Evolutionary conservation across 2,888 invertebrate genomes (phyloP).

Genomic region (Xestoiulus laeticollis): DNA sequence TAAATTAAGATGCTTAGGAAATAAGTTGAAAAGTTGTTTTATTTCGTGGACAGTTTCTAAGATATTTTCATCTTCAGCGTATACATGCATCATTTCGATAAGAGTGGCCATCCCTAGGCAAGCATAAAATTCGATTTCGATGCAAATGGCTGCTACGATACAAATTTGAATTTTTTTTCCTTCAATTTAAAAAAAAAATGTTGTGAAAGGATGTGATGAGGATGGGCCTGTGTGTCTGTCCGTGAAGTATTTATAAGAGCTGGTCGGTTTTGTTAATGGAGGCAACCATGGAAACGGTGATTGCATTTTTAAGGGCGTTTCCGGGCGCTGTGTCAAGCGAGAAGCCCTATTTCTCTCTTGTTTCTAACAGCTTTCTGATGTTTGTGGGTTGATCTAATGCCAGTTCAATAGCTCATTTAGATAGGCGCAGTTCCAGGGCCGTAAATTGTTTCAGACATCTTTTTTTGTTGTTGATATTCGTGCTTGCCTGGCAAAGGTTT

Average conservation of each 20-base stretch:
- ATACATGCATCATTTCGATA: too few relatives aligned
- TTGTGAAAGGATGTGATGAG: neutral
- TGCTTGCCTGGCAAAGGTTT: neutral
- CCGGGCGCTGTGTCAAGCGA: neutral
- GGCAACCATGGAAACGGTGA: constrained; percentile 31
- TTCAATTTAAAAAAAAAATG: neutral
- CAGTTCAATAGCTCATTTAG: constrained; percentile 33
- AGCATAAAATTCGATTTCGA: too few relatives aligned
- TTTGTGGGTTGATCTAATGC: neutral
- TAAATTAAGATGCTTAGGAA: too few relatives aligned
- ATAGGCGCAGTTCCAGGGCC: neutral
- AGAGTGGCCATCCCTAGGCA: too few relatives aligned
- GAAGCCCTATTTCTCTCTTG: neutral
- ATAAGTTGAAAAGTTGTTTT: too few relatives aligned
- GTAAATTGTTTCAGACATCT: constrained; percentile 10
- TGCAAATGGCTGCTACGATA: neutral
- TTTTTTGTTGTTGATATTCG: neutral
- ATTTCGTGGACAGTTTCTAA: too few relatives aligned
- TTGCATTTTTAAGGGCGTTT: constrained; percentile 11
- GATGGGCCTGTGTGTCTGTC: neutral
- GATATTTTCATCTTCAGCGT: too few relatives aligned
- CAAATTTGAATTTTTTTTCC: neutral
- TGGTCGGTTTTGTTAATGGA: neutral
- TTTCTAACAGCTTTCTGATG: constrained; percentile 17
- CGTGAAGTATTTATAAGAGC: neutral